A percentile compares a stretch with the other conserved stretches of the same genome.
Evolutionary conservation across 2,113 vertebrate genomes (phyloP).

Genomic region (Oncorhynchus clarkii): DNA sequence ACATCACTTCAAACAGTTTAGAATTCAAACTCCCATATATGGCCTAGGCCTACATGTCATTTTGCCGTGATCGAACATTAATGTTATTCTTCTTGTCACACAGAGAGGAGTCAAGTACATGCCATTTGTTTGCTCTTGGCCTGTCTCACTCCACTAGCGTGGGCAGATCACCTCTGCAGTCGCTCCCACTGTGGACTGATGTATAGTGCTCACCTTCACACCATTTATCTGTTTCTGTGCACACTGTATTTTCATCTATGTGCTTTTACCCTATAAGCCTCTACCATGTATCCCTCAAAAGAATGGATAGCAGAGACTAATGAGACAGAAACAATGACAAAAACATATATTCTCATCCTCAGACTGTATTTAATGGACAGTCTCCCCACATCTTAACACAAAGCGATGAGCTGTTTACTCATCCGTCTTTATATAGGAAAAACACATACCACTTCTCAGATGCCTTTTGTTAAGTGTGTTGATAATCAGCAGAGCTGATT

Average conservation of each 20-base stretch:
- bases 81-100: constrained; percentile 51
- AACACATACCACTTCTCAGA: background rate
- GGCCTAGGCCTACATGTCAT: constrained; percentile 21
- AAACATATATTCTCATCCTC: constrained; percentile 55
- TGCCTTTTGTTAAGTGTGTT: background rate
- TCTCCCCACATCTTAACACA: constrained; percentile 38
- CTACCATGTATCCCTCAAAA: constrained; percentile 54
- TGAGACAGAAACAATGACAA: constrained; percentile 61
- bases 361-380: constrained; percentile 52
- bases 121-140: constrained; percentile 47
- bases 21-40: constrained; percentile 46
- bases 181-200: constrained; percentile 48
- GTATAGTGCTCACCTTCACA: constrained; percentile 62
- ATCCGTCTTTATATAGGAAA: constrained; percentile 33
- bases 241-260: constrained; percentile 56
- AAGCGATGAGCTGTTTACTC: constrained; percentile 50
- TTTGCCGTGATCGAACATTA: constrained; percentile 51
- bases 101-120: constrained; percentile 4
- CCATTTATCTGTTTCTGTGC: constrained; percentile 58
- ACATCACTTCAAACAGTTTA: constrained; percentile 38
- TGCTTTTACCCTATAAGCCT: constrained; percentile 46
- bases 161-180: constrained; percentile 30
- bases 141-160: constrained; percentile 27
- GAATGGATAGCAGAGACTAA: constrained; percentile 48
- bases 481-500: background rate